Evolutionary conservation across 2,888 invertebrate species (phyloP).

Genomic region (Bembecia ichneumoniformis): DNA sequence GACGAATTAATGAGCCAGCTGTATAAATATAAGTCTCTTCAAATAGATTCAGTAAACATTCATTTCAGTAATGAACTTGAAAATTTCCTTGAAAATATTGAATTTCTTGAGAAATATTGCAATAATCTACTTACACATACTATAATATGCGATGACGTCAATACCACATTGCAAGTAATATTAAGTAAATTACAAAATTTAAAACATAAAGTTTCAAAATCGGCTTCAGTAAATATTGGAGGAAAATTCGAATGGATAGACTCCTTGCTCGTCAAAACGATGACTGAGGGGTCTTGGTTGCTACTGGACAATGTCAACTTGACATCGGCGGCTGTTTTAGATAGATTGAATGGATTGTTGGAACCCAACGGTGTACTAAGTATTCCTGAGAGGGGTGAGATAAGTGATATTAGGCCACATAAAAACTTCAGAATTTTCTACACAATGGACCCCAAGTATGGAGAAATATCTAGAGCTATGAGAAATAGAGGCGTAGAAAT

Average conservation of each 20-base stretch:
- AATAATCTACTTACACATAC: slow-evolving; percentile 6
- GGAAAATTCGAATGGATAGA: slow-evolving; percentile 96
- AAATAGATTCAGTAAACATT: slow-evolving; percentile 18
- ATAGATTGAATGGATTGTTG: slow-evolving; percentile 94
- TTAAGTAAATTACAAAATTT: slow-evolving; percentile 44
- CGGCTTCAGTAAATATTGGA: slow-evolving; percentile 80
- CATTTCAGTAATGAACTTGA: slow-evolving; percentile 23
- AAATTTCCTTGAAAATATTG: slow-evolving; percentile 38
- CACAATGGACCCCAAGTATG: slow-evolving; percentile 94
- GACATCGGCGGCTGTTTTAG: slow-evolving; percentile 96
- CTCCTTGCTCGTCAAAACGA: slow-evolving; percentile 87
- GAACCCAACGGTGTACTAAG: slow-evolving; percentile 93
- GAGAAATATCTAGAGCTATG: slow-evolving; percentile 98
- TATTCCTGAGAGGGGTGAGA: slow-evolving; percentile 92
- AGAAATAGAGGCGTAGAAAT: slow-evolving; percentile 97
- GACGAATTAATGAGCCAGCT: slow-evolving; percentile 40
- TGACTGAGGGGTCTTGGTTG: slow-evolving; percentile 87
- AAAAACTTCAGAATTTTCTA: slow-evolving; percentile 93
- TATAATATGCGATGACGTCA: slow-evolving; percentile 4
- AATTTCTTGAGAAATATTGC: slow-evolving; percentile 38
- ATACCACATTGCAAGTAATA: slow-evolving; percentile 35
- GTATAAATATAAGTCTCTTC: slow-evolving; percentile 36
- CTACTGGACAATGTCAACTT: slow-evolving; percentile 94
- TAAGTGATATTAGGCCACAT: slow-evolving; percentile 87
- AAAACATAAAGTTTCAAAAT: slow-evolving; percentile 51